Evolutionary conservation across 2,113 vertebrate species (phyloP).

Genomic region (Apodemus sylvaticus): DNA sequence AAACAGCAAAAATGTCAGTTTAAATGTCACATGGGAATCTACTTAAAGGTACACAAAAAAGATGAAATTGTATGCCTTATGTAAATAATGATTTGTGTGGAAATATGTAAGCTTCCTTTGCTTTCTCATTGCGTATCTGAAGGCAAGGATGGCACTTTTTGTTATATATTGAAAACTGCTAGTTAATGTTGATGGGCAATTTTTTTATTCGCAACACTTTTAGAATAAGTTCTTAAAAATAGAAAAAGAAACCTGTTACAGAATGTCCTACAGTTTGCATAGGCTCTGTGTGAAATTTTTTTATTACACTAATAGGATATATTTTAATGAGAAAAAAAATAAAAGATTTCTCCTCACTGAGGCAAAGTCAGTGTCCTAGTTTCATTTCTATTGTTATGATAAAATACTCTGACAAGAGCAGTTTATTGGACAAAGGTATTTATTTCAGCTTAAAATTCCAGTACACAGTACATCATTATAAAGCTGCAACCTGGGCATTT

Average conservation of each 20-base stretch:
- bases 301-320: background rate
- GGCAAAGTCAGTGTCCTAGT: background rate
- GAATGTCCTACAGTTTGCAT: background rate
- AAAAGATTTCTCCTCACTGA: background rate
- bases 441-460: background rate
- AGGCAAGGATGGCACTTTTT: background rate
- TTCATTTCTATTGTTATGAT: background rate
- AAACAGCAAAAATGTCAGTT: slow-evolving; percentile 52
- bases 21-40: slow-evolving; percentile 34
- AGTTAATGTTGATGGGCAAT: background rate
- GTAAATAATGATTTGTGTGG: slow-evolving; percentile 32
- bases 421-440: background rate
- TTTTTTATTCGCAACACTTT: background rate
- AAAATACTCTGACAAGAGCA: background rate
- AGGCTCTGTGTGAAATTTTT: background rate
- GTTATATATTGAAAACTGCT: background rate
- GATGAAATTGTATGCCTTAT: background rate
- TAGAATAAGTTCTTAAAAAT: background rate
- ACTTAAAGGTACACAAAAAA: slow-evolving; percentile 22
- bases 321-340: slow-evolving; percentile 23
- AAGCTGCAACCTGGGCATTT: background rate
- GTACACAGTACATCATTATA: too few relatives aligned
- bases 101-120: slow-evolving; percentile 17
- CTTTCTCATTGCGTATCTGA: slow-evolving; percentile 24
- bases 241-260: background rate